Evolutionary conservation across 2,797 vertebrate species (phyloP), one percentile per base, ranked within the genome.

Genomic region (Macroramphosus scolopax): DNA sequence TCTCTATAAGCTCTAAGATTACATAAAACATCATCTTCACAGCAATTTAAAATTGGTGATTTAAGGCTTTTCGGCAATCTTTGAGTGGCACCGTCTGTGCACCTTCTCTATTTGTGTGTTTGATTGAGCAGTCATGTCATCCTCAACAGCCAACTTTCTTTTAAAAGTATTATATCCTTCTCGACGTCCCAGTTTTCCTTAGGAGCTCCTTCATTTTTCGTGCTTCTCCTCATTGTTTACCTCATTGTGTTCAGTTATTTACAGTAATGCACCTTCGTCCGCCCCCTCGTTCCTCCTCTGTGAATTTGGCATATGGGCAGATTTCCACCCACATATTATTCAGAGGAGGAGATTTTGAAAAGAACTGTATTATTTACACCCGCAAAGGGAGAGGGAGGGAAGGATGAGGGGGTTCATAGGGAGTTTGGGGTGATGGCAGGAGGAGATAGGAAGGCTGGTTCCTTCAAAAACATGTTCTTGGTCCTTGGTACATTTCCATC

Each of bases 281-380:
- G 6, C 72, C 75, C 60, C 51, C 67, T 48, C 16, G 11, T 42
- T 71, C 50, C 75, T 84, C 88, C 81, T 88, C 81, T 81, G 74
- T 81, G 51, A 42, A 53, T 63, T 41, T 80, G 69, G 69, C 63
- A 77, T 43, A 54, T 49, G 42, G 35, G 37, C 50, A 73, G 61
- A 72, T 43, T 51, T 22, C 55, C 73, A 61, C 73, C 83, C 66
- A 77, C 88, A 56, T 91, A n/a, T n/a, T n/a, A n/a, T n/a, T 88
- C 88, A 87, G 55, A 51, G 32, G 37, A 44, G 64, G 63, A 54
- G 38, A 24, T 37, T 70, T 51, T 64, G 24, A 67, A 71, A 65
- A 68, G 44, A 66, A 63, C 51, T 47, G 46, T 58, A 63, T 72
- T 64, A 68, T 83, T 77, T 71, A 48, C 12, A 20, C 17, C 24